Base-by-base conservation (phyloP, 2,888 invertebrate species). In the Nephrocerus scutellatus region DNA sequence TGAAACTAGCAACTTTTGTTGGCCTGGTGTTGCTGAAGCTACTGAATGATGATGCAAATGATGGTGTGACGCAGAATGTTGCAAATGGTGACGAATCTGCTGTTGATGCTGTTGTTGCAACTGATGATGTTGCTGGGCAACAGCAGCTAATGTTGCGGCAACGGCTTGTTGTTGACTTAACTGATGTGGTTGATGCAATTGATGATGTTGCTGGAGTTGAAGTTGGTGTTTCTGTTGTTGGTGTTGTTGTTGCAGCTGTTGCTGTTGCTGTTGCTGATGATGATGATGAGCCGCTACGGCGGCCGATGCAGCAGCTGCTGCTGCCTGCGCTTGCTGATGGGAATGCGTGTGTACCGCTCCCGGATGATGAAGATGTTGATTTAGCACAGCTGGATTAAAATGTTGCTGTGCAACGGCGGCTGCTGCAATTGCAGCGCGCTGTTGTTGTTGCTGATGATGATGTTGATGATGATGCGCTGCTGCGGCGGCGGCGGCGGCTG, bases 221-320 rank as follows among this genome's bases (percentile, higher is more conserved):
- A 33, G 36, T 21, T 48, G 48, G 24, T 48, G 47, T 36, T 56
- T 57, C 21, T 55, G 54, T 15, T 56, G 55, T 52, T 67, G 56
- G 55, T 66, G 66, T 59, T 70, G 72, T 49, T 61, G 60, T 25
- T 66, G 66, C 53, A 65, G 63, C 47, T 64, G 68, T 55, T 60
- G 68, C 49, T 52, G 59, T 39, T 50, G 56, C 42, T 57, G 56
- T 46, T 55, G 52, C 46, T 49, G 50, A 49, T 60, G 58, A 37
- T 61, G 60, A 48, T 60, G 60, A 38, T 60, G 50, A 8, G 36
- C 22, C 10, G 47, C 59, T 59, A 68, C 57, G 66, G 56, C 56
- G 45, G 59, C 57, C 44, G 60, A 54, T 47, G 53, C 48, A 49
- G 59, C 56, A 46, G 59, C 56, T 43, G 51, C 52, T 39, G 50